phyloP scores from a whole-genome alignment of 2,113 vertebrate species.

The Chamaea fasciata region DNA sequence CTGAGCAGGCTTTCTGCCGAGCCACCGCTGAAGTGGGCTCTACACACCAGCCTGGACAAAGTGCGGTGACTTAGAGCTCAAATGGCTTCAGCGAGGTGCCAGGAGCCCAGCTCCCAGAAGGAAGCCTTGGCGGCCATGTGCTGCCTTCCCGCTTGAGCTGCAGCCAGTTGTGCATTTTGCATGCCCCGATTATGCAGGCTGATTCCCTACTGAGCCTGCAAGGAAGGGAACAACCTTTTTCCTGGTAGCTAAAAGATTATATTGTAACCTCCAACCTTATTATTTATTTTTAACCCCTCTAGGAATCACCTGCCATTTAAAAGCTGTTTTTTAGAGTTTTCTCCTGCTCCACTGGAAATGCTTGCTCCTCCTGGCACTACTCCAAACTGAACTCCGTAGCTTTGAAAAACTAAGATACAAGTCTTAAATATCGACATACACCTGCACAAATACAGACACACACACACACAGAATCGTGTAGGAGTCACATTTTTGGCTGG shows the following conservation, averaged over 20 bases:
- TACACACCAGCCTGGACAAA: conserved; percentile 13
- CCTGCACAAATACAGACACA: background rate
- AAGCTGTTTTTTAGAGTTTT: conserved; percentile 34
- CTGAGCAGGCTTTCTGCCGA: conserved; percentile 12
- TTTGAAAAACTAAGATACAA: conserved; percentile 33
- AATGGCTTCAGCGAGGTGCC: conserved; percentile 38
- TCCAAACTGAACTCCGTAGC: background rate
- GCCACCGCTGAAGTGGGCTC: background rate
- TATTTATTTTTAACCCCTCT: conserved; percentile 43
- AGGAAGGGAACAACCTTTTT: background rate
- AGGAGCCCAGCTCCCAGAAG: conserved; percentile 47
- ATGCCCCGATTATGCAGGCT: background rate
- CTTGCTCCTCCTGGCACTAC: conserved; percentile 8
- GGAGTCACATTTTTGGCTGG: background rate
- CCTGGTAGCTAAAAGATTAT: conserved; percentile 28
- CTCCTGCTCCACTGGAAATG: background rate
- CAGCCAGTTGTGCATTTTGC: conserved; percentile 33
- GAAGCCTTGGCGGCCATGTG: background rate
- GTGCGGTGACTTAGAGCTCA: conserved; percentile 13
- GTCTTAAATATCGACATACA: background rate
- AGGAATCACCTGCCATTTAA: conserved; percentile 50
- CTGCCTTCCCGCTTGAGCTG: conserved; percentile 36
- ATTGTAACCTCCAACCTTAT: background rate
- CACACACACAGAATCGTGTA: background rate
- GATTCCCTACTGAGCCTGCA: background rate